Percentiles rank a stretch among this genome's conserved stretches.
These are phyloP conservation scores for Gobio gobio DNA, from an alignment of 2,113 vertebrate species.

Conservation along the genomic window DNA sequence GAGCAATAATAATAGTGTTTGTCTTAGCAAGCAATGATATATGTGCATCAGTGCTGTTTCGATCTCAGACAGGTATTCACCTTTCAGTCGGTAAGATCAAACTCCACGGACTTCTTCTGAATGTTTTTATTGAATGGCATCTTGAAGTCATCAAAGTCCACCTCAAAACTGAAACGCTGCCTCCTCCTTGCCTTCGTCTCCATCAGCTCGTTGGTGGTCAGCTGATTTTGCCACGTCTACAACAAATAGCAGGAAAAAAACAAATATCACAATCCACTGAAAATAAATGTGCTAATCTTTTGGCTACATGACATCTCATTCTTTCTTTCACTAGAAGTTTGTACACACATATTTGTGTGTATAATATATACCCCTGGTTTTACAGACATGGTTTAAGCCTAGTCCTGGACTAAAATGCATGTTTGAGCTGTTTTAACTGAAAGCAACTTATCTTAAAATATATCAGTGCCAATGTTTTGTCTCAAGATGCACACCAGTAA, in stretches of 20 bases:
- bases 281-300: not conserved
- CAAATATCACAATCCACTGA: not conserved
- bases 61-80: not conserved
- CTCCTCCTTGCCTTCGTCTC: slow-evolving; percentile 74
- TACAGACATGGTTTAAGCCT: too few relatives aligned
- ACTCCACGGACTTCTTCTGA: slow-evolving; percentile 65
- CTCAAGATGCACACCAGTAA: too few relatives aligned
- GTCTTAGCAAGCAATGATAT: not conserved
- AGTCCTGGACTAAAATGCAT: too few relatives aligned
- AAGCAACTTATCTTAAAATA: too few relatives aligned
- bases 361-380: not conserved
- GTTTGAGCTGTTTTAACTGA: too few relatives aligned
- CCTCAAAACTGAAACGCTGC: slow-evolving; percentile 68
- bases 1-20: not conserved
- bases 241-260: slow-evolving; percentile 43
- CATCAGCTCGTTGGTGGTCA: slow-evolving; percentile 77
- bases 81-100: slow-evolving; percentile 56
- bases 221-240: slow-evolving; percentile 83
- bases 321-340: not conserved
- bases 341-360: not conserved
- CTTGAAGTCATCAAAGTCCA: slow-evolving; percentile 80
- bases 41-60: not conserved
- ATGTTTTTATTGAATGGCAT: slow-evolving; percentile 82
- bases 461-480: too few relatives aligned
- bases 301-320: not conserved